Conservation (phyloP, 2,797 vertebrate species). For the Lacerta agilis region DNA sequence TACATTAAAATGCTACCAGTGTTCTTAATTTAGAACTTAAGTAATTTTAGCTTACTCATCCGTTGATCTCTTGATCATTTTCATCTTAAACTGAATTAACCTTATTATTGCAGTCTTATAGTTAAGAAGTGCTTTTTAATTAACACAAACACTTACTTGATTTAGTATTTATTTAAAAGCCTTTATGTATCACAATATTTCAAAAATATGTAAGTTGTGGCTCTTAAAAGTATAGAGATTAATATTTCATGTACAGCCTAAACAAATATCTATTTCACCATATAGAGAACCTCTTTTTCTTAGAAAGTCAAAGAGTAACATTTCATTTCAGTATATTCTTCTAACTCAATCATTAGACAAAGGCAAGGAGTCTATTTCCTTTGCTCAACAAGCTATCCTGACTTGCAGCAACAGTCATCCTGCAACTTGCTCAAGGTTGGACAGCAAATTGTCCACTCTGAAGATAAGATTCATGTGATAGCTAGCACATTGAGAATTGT, state of each 20-base stretch:
- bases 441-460: background rate
- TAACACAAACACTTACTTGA: background rate
- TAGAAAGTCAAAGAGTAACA: background rate
- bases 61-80: background rate
- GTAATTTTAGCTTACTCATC: slow-evolving; percentile 17
- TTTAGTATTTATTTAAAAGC: no score
- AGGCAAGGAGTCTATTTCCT: background rate
- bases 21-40: slow-evolving; percentile 16
- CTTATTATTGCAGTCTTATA: background rate
- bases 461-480: background rate
- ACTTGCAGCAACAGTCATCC: background rate
- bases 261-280: background rate
- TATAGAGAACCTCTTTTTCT: background rate
- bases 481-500: background rate
- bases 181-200: no score
- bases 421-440: background rate
- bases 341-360: background rate
- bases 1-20: background rate
- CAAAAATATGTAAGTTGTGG: no score
- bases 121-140: background rate
- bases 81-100: slow-evolving; percentile 18
- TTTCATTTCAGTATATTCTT: background rate
- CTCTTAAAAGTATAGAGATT: background rate
- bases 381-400: background rate
- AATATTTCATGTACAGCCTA: background rate